A percentile compares a stretch with the other conserved stretches of the same genome.
phyloP scores from a whole-genome alignment of 2,113 vertebrate genomes.

The Taurulus bubalis region DNA sequence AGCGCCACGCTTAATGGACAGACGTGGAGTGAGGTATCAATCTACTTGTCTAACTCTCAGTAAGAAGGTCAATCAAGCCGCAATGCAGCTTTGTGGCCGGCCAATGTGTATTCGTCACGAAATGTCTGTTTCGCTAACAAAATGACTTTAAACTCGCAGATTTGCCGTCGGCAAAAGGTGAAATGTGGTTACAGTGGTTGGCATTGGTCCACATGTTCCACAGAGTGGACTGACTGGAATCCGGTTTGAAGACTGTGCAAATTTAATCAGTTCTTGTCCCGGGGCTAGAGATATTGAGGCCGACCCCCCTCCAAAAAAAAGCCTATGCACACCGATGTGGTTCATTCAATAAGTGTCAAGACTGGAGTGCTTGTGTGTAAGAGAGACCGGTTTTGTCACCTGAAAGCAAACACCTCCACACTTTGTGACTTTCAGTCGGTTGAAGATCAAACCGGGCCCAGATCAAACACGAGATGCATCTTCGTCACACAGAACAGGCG shows the following conservation, averaged over 20 bases:
- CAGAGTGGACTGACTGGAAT: not conserved
- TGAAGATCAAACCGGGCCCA: not conserved
- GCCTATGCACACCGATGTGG: not conserved
- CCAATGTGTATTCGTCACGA: not conserved
- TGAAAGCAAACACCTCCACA: conserved; percentile 19
- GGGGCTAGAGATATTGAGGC: not conserved
- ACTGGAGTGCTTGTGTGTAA: not conserved
- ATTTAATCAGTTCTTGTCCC: not conserved
- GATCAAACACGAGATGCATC: not conserved
- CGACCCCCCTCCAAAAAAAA: conserved; percentile 19
- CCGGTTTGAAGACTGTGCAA: not conserved
- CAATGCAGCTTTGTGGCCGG: not conserved
- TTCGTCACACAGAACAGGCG: not conserved
- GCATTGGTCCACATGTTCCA: not conserved
- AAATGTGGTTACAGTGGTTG: not conserved
- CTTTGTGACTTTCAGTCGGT: not conserved
- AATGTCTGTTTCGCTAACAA: not conserved
- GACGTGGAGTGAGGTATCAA: not conserved
- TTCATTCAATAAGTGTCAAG: conserved; percentile 15
- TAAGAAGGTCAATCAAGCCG: not conserved
- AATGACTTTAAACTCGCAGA: not conserved
- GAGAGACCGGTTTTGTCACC: conserved; percentile 28
- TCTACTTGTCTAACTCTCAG: too few relatives aligned
- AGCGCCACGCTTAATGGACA: not conserved
- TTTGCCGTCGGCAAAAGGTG: not conserved